Base-by-base conservation (phyloP, 2,888 invertebrate species). In the Lottia gigantea region DNA sequence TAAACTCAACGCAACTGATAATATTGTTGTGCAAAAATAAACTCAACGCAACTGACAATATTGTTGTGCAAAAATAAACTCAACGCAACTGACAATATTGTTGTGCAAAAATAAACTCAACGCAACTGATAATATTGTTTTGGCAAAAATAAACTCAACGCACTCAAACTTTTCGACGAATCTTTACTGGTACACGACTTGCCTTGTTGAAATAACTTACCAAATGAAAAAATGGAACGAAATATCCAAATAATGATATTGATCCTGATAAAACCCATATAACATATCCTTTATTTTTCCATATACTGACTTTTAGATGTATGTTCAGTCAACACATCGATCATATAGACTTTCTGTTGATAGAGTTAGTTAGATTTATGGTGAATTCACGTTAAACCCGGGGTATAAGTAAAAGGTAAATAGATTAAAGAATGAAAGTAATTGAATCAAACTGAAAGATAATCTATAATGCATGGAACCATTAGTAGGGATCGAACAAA, bases 151-250 rank as follows among this genome's bases (percentile, higher is more conserved):
- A n/a, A n/a, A n/a, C n/a, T n/a, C n/a, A n/a, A n/a, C n/a, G n/a
- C n/a, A n/a, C n/a, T n/a, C n/a, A n/a, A n/a, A n/a, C n/a, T n/a
- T n/a, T n/a, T n/a, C n/a, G n/a, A n/a, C n/a, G n/a, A n/a, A n/a
- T n/a, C n/a, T n/a, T n/a, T n/a, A n/a, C n/a, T n/a, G n/a, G n/a
- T n/a, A n/a, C n/a, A n/a, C n/a, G n/a, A n/a, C n/a, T n/a, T n/a
- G n/a, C n/a, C 8, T 4, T 6, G 6, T 40, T 40, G 6, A 46
- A 40, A 64, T 62, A 73, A 87, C 90, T 88, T 80, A 93, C 93
- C 90, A 96, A 93, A 86, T 96, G 95, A 26, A 96, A 94, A 85
- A 96, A 96, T 0, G 96, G 96, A 31, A 97, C 95, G 86, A 96
- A 96, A 77, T 90, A 90, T 31, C 97, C 96, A 80, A 95, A 94